Conservation (phyloP, 2,113 vertebrate species). For the Podocnemis expansa region DNA sequence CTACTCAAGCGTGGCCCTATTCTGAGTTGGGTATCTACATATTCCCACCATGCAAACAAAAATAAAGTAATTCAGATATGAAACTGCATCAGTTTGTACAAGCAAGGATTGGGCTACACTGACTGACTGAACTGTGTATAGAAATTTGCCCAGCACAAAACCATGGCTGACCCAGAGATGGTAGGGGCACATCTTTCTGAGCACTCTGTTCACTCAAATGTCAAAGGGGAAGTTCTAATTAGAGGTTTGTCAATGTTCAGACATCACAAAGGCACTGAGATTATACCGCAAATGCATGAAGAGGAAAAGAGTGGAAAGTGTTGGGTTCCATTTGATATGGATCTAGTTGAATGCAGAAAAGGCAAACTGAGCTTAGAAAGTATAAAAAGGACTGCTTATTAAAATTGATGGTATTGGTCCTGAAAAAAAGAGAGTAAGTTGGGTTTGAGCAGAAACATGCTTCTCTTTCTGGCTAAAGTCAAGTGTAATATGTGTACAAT, state of each 20-base stretch:
- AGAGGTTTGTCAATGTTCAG: constrained; percentile 64
- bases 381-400: not conserved
- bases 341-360: constrained; percentile 59
- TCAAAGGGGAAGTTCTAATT: constrained; percentile 48
- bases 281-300: constrained; percentile 58
- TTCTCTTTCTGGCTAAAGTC: not conserved
- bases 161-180: constrained; percentile 58
- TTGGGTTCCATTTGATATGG: constrained; percentile 44
- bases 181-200: constrained; percentile 35
- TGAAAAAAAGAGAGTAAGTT: not conserved
- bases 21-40: not conserved
- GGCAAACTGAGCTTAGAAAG: constrained; percentile 15
- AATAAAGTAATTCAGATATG: constrained; percentile 2
- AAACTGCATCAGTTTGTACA: constrained; percentile 51
- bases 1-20: not conserved
- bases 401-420: not conserved
- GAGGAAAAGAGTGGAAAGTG: constrained; percentile 33
- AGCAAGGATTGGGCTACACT: constrained; percentile 52
- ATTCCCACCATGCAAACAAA: not conserved
- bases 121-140: constrained; percentile 42
- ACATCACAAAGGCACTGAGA: constrained; percentile 52
- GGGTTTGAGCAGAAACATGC: not conserved
- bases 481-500: not conserved
- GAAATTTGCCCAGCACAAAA: constrained; percentile 54
- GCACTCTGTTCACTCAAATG: constrained; percentile 56